phyloP scores from a whole-genome alignment of 2,113 vertebrate species.

The Microtus montanus region DNA sequence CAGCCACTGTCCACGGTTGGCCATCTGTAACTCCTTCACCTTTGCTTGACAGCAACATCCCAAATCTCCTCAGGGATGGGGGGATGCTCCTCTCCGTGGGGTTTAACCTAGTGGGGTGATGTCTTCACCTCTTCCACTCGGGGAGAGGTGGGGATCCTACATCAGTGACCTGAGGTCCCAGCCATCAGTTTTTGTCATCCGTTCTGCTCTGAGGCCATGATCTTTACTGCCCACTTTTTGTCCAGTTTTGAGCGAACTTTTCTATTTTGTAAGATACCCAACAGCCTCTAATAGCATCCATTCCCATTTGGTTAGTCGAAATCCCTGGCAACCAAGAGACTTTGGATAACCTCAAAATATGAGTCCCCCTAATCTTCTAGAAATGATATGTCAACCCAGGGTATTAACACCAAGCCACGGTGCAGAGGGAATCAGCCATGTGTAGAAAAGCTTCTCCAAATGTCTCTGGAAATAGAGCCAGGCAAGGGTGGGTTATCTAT shows the following conservation, averaged over 20 bases:
- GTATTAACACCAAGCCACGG: not conserved
- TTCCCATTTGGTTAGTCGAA: not conserved
- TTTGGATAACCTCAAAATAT: not conserved
- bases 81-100: too few relatives aligned
- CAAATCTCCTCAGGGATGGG: not conserved
- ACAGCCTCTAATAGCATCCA: not conserved
- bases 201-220: accelerated
- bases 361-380: not conserved
- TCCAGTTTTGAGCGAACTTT: not conserved
- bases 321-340: too few relatives aligned
- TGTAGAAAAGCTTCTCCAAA: not conserved
- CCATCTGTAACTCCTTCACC: too few relatives aligned
- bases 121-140: not conserved
- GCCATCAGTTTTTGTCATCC: not conserved
- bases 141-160: not conserved
- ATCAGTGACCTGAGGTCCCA: not conserved
- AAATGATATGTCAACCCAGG: not conserved
- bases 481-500: not conserved
- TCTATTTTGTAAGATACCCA: not conserved
- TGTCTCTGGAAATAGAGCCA: accelerated
- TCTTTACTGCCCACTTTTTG: not conserved
- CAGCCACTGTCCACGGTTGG: accelerated
- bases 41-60: not conserved
- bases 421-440: too few relatives aligned
- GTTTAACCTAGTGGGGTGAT: not conserved